A percentile compares a stretch with the other conserved stretches of the same genome.
Conservation (phyloP, 2,888 invertebrate genomes). For the Keiferia lycopersicella region DNA sequence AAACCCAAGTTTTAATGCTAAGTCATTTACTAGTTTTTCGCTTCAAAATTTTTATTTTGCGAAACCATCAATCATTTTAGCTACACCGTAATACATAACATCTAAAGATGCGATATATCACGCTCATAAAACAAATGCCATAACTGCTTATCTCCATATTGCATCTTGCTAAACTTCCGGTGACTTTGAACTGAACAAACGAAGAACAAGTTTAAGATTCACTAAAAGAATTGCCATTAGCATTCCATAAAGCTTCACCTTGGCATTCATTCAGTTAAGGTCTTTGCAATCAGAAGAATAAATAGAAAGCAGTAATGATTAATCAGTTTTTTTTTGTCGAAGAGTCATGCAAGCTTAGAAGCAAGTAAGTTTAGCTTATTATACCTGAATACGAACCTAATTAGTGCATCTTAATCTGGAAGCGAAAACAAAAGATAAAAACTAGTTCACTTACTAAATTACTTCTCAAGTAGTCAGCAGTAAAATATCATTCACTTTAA, state of each 20-base stretch:
- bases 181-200: conserved; percentile 17
- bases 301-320: conserved; percentile 29
- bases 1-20: too few species aligned
- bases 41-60: background rate
- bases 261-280: conserved; percentile 49
- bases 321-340: background rate
- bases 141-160: conserved; percentile 11
- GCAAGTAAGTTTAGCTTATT: background rate
- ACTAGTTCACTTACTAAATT: background rate
- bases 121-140: conserved; percentile 9
- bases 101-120: conserved; percentile 13
- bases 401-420: background rate
- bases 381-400: background rate
- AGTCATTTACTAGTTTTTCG: background rate
- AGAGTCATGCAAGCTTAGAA: background rate
- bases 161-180: conserved; percentile 18
- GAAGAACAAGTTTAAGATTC: conserved; percentile 19
- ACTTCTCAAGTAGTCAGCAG: background rate
- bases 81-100: background rate
- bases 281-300: conserved; percentile 44
- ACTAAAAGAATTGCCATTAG: conserved; percentile 16
- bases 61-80: background rate
- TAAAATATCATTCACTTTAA: too few species aligned
- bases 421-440: background rate
- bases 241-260: conserved; percentile 38